Evolutionary conservation across 2,797 vertebrate genomes (phyloP).

Genomic region (Paguma larvata): DNA sequence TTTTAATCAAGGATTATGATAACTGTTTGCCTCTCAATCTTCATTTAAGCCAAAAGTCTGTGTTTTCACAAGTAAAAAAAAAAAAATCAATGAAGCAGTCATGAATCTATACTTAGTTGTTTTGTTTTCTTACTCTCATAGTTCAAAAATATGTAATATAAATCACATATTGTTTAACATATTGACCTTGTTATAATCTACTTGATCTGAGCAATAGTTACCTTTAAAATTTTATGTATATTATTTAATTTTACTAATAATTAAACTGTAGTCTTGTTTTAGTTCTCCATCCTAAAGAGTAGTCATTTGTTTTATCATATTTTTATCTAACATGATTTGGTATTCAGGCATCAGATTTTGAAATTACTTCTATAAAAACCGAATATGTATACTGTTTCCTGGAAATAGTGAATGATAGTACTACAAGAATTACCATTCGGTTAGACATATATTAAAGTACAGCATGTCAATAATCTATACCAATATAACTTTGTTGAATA

Average conservation of each 20-base stretch:
- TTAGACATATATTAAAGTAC: background rate
- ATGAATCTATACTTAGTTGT: background rate
- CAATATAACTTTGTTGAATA: background rate
- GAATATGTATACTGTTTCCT: too few relatives aligned
- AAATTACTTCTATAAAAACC: background rate
- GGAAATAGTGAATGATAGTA: background rate
- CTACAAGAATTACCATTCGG: background rate
- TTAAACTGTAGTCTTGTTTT: background rate
- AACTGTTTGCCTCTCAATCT: background rate
- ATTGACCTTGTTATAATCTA: background rate
- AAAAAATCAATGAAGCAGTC: background rate
- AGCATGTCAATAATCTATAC: background rate
- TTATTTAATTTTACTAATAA: background rate
- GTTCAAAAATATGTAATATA: background rate
- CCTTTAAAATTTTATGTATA: background rate
- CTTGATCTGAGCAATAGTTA: background rate
- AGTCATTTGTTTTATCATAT: background rate
- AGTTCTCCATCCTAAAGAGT: background rate
- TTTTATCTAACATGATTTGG: background rate
- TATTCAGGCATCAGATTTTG: background rate
- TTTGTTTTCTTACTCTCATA: background rate
- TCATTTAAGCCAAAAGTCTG: background rate
- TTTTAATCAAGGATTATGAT: background rate
- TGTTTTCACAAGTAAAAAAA: background rate
- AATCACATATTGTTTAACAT: background rate